Conservation (phyloP, 2,113 vertebrate species). For the Bambusicola thoracicus region DNA sequence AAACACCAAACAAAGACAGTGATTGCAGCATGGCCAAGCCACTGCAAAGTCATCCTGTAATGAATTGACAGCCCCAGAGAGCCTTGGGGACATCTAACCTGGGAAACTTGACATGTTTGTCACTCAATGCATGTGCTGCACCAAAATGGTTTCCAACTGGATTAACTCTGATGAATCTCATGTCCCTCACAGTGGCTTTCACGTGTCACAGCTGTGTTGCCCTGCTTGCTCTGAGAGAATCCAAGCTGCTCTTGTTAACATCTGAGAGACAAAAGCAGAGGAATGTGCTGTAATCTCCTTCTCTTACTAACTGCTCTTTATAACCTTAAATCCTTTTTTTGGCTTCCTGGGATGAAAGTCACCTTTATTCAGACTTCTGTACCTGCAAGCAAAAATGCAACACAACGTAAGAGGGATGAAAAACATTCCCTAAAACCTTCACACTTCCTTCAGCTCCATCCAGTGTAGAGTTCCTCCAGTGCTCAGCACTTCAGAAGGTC, state of each 20-base stretch:
- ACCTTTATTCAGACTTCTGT: rapidly evolving
- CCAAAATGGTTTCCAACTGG: background rate
- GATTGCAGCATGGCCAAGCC: background rate
- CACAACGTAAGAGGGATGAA: background rate
- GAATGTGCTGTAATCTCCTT: background rate
- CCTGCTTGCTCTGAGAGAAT: background rate
- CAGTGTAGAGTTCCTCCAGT: background rate
- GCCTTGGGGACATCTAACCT: background rate
- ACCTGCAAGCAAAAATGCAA: background rate
- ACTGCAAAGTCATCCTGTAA: background rate
- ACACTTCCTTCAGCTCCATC: background rate
- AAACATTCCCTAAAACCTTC: background rate
- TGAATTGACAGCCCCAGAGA: background rate
- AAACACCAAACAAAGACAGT: background rate
- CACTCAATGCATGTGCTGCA: rapidly evolving
- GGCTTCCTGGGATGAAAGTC: background rate
- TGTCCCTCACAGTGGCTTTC: rapidly evolving
- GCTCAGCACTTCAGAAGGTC: background rate
- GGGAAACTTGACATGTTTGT: rapidly evolving
- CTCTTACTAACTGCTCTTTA: background rate
- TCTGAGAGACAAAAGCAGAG: background rate
- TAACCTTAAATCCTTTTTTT: background rate
- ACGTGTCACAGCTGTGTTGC: rapidly evolving
- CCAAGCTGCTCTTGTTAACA: background rate
- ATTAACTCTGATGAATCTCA: rapidly evolving